Evolutionary conservation across 2,888 invertebrate genomes (phyloP).

Genomic region (Dorcus hopei): DNA sequence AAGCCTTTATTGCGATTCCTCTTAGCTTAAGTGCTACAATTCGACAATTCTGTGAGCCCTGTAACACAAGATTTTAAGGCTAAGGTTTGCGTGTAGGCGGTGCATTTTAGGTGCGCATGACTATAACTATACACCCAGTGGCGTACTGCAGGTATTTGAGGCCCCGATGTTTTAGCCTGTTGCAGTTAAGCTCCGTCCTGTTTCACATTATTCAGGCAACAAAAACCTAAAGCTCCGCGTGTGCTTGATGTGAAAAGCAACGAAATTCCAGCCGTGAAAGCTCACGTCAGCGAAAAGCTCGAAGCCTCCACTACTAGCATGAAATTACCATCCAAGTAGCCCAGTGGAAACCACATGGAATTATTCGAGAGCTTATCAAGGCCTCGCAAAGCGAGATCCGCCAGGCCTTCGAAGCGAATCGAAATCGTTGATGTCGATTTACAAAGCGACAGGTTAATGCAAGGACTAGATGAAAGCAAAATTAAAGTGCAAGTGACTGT

Average conservation of each 20-base stretch:
- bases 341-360: conserved; percentile 39
- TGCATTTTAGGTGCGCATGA: too few relatives aligned
- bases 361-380: conserved; percentile 55
- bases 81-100: too few relatives aligned
- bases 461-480: background rate
- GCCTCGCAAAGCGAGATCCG: conserved; percentile 54
- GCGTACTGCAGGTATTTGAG: conserved; percentile 5
- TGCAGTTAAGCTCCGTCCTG: conserved; percentile 20
- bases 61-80: too few relatives aligned
- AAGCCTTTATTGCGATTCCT: too few relatives aligned
- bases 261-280: background rate
- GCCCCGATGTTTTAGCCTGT: background rate
- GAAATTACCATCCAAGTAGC: conserved; percentile 31
- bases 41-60: too few relatives aligned
- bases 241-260: background rate
- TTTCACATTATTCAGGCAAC: conserved; percentile 38
- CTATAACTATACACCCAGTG: too few relatives aligned
- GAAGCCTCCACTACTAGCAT: background rate
- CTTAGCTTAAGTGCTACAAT: too few relatives aligned
- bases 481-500: background rate
- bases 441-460: background rate
- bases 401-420: conserved; percentile 59
- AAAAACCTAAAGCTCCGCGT: conserved; percentile 20
- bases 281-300: conserved; percentile 8
- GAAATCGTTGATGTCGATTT: conserved; percentile 14